phyloP scores from a whole-genome alignment of 2,113 vertebrate genomes.

The Percina caprodes region DNA sequence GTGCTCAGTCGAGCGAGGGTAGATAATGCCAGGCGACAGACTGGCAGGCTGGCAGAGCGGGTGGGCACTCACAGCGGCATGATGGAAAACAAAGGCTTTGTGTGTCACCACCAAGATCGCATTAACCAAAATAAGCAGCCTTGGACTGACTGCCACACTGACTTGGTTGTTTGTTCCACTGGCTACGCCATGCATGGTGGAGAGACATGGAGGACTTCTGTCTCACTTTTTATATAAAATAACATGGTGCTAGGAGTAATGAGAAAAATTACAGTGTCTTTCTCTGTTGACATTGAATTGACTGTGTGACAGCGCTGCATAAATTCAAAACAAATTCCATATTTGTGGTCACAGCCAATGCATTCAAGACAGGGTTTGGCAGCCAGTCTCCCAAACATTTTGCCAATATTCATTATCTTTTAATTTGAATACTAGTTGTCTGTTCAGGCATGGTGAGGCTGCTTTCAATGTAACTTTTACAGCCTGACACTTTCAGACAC shows the following conservation, averaged over 20 bases:
- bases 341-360: slow-evolving; percentile 20
- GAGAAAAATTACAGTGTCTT: slow-evolving; percentile 29
- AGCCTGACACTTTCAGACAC: background rate
- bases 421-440: background rate
- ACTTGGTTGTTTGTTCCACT: slow-evolving; percentile 64
- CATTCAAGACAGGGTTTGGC: slow-evolving; percentile 10
- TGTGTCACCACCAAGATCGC: slow-evolving; percentile 70
- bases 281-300: slow-evolving; percentile 47
- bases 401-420: background rate
- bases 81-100: slow-evolving; percentile 77
- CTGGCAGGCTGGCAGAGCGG: slow-evolving; percentile 76
- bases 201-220: slow-evolving; percentile 34
- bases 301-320: slow-evolving; percentile 40
- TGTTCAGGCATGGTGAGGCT: background rate
- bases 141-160: slow-evolving; percentile 54
- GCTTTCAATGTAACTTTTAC: background rate
- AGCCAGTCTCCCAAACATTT: slow-evolving; percentile 1
- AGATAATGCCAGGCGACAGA: slow-evolving; percentile 78
- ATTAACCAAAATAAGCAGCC: slow-evolving; percentile 78
- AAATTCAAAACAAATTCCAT: slow-evolving; percentile 28
- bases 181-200: slow-evolving; percentile 40
- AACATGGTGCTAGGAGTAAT: slow-evolving; percentile 36
- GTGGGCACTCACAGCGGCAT: slow-evolving; percentile 72
- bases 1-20: slow-evolving; percentile 65
- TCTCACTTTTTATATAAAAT: slow-evolving; percentile 45